These are phyloP conservation scores for Trachurus trachurus DNA, from an alignment of 2,797 vertebrate genomes.

Conservation along the genomic window DNA sequence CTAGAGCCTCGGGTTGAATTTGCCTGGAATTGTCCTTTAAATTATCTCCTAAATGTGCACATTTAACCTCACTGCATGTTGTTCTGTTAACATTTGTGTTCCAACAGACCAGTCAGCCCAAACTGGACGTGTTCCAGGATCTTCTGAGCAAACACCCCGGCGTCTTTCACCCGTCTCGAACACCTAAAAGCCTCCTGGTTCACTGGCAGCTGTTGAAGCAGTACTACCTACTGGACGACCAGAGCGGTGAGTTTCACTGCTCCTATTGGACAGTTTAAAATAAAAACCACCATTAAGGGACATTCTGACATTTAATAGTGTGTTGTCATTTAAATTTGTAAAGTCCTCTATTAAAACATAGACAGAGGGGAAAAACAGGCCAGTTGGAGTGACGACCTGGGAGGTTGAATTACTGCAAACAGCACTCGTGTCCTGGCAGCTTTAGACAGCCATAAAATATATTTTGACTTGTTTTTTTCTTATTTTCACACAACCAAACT, in stretches of 20 bases:
- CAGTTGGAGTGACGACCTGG: background rate
- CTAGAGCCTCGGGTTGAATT: no score
- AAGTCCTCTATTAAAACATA: background rate
- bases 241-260: slow-evolving; percentile 88
- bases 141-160: slow-evolving; percentile 92
- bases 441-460: no score
- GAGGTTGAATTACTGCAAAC: no score
- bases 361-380: background rate
- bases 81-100: slow-evolving; percentile 3
- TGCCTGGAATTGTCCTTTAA: no score
- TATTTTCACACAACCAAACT: background rate
- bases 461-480: no score
- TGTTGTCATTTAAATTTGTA: background rate
- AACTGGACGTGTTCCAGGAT: slow-evolving; percentile 95
- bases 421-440: no score
- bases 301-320: no score
- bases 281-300: background rate
- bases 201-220: slow-evolving; percentile 99
- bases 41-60: background rate
- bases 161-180: slow-evolving; percentile 93
- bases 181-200: slow-evolving; percentile 93
- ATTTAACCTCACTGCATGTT: slow-evolving; percentile 4
- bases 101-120: slow-evolving; percentile 92
- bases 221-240: slow-evolving; percentile 96
- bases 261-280: background rate